Evolutionary conservation across 2,888 invertebrate species (phyloP).

Genomic region (Ariolimax columbianus): DNA sequence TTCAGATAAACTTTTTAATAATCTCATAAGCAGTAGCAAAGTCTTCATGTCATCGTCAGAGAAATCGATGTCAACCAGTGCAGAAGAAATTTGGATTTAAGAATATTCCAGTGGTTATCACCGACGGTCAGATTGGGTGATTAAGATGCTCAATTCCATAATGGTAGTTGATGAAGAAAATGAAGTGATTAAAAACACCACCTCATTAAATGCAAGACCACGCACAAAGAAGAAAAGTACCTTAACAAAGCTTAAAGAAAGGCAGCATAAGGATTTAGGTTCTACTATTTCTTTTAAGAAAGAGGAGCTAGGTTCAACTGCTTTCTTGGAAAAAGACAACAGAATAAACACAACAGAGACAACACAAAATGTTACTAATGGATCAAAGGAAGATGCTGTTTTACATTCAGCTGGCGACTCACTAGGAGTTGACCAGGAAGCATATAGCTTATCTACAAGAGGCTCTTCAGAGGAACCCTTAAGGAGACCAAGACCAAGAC

Average conservation of each 20-base stretch:
- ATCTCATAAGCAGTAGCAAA: background rate
- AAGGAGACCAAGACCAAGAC: constrained; percentile 46
- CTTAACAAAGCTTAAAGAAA: constrained; percentile 69
- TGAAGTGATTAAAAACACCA: background rate
- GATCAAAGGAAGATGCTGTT: background rate
- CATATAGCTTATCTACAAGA: constrained; percentile 33
- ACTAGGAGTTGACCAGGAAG: background rate
- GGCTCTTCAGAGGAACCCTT: constrained; percentile 9
- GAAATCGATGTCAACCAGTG: background rate
- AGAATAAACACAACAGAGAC: background rate
- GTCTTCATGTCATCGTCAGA: background rate
- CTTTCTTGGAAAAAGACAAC: background rate
- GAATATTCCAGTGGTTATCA: background rate
- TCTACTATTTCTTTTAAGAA: constrained; percentile 61
- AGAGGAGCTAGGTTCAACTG: background rate
- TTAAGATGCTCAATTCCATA: background rate
- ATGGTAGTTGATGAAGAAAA: constrained; percentile 1
- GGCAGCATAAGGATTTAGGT: constrained; percentile 68
- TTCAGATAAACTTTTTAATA: background rate
- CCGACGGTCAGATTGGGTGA: background rate
- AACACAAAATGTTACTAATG: background rate
- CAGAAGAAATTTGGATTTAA: background rate
- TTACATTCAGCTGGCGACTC: background rate
- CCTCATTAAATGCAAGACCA: background rate
- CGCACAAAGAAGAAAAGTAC: constrained; percentile 67